Evolutionary conservation across 2,113 vertebrate species (phyloP).

Genomic region (Euleptes europaea): DNA sequence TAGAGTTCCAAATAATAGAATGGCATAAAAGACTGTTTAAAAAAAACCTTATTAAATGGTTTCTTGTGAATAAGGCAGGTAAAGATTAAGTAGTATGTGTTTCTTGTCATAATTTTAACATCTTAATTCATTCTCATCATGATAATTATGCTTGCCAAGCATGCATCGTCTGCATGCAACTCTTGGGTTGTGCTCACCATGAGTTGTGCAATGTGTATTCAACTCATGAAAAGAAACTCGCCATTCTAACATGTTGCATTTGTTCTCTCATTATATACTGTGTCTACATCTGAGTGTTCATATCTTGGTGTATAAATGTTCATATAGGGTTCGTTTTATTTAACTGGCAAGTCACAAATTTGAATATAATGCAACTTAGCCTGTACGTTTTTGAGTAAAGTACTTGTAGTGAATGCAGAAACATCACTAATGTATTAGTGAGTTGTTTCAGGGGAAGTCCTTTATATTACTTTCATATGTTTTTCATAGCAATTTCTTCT

Average conservation of each 20-base stretch:
- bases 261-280: slow-evolving; percentile 53
- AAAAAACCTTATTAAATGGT: slow-evolving; percentile 5
- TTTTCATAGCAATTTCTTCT: slow-evolving; percentile 19
- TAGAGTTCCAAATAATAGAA: background rate
- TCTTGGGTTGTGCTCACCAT: slow-evolving; percentile 43
- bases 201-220: slow-evolving; percentile 31
- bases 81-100: slow-evolving; percentile 28
- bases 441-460: too few relatives aligned
- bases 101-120: slow-evolving; percentile 44
- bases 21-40: background rate
- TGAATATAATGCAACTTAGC: slow-evolving; percentile 36
- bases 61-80: slow-evolving; percentile 22
- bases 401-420: slow-evolving; percentile 27
- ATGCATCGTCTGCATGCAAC: slow-evolving; percentile 16
- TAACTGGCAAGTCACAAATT: slow-evolving; percentile 39
- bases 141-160: slow-evolving; percentile 40
- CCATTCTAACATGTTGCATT: slow-evolving; percentile 52
- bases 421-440: background rate
- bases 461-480: slow-evolving; percentile 1
- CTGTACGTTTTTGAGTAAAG: slow-evolving; percentile 26
- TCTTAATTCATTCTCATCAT: slow-evolving; percentile 37
- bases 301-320: slow-evolving; percentile 42
- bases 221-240: slow-evolving; percentile 40
- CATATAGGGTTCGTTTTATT: slow-evolving; percentile 39
- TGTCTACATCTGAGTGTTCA: slow-evolving; percentile 57